These are phyloP conservation scores for Drosophila cognata DNA, from an alignment of 2,888 invertebrate genomes.

Conservation along the genomic window DNA sequence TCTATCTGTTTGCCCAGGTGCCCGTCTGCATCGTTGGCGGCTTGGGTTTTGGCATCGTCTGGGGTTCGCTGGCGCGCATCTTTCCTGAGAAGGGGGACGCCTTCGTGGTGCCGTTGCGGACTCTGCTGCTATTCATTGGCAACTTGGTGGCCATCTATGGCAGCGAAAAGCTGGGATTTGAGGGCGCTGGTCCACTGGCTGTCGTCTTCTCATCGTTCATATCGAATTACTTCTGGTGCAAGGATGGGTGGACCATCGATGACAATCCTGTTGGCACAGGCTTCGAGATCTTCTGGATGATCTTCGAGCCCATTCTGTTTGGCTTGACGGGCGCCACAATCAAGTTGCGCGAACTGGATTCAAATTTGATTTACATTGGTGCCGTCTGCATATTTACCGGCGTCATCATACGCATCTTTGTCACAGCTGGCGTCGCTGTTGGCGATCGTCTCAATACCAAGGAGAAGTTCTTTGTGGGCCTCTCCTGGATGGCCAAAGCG, in stretches of 20 bases:
- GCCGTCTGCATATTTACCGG: constrained; percentile 89
- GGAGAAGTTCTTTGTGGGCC: constrained; percentile 95
- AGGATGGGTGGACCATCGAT: constrained; percentile 93
- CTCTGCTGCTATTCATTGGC: constrained; percentile 91
- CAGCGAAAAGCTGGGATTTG: constrained; percentile 91
- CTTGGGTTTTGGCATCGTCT: constrained; percentile 91
- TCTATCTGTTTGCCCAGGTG: constrained; percentile 89
- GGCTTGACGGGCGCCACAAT: constrained; percentile 96
- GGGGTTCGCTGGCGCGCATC: constrained; percentile 92
- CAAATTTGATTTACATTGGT: constrained; percentile 89
- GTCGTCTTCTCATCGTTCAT: constrained; percentile 93
- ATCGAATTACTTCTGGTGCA: constrained; percentile 92
- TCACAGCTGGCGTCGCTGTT: constrained; percentile 89
- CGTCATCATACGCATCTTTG: constrained; percentile 88
- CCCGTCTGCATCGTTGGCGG: constrained; percentile 93
- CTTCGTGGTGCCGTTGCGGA: constrained; percentile 91
- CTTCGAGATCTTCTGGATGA: constrained; percentile 97
- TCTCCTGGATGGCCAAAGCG: constrained; percentile 98
- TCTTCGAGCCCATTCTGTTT: constrained; percentile 97
- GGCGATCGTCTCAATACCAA: constrained; percentile 93
- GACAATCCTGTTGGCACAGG: constrained; percentile 95
- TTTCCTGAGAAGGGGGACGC: constrained; percentile 93
- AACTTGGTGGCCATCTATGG: constrained; percentile 95
- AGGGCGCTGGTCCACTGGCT: constrained; percentile 91
- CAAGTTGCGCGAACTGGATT: constrained; percentile 90